Conservation (phyloP, 1,140 invertebrate genomes). For the Colletes gigas region DNA sequence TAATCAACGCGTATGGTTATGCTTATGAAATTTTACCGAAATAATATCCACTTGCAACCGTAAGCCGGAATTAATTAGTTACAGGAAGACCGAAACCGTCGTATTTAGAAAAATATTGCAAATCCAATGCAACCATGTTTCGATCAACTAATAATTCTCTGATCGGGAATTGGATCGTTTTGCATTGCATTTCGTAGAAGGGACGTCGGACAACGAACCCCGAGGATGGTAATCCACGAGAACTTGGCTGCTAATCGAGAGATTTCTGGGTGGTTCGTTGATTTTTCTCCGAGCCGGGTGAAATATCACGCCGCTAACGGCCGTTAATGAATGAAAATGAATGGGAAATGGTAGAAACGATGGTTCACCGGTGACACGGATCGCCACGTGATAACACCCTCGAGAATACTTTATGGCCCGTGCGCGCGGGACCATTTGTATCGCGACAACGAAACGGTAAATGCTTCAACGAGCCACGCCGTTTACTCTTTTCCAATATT, state of each 20-base stretch:
- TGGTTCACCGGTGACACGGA: conserved; percentile 56
- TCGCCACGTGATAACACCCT: conserved; percentile 51
- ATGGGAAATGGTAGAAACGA: conserved; percentile 35
- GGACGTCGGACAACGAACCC: background rate
- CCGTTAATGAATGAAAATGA: conserved; percentile 63
- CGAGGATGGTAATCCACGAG: background rate
- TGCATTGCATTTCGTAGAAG: background rate
- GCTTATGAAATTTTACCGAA: too few species aligned
- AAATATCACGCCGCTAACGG: conserved; percentile 53
- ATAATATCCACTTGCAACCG: too few species aligned
- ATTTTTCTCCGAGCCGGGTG: conserved; percentile 23
- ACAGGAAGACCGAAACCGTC: too few species aligned
- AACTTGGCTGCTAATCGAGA: conserved; percentile 20
- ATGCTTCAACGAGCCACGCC: conserved; percentile 45
- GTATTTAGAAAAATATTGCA: too few species aligned
- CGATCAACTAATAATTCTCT: too few species aligned
- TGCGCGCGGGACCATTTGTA: conserved; percentile 42
- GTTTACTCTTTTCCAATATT: conserved; percentile 32
- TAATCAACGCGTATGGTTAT: too few species aligned
- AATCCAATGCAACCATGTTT: too few species aligned
- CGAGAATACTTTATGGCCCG: conserved; percentile 50
- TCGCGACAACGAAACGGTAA: conserved; percentile 52
- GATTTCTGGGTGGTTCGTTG: conserved; percentile 8
- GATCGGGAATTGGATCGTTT: too few species aligned
- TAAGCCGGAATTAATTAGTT: too few species aligned